These are phyloP conservation scores for Caenorhabditis tropicalis DNA, from an alignment of 1,140 invertebrate genomes.

Conservation along the genomic window DNA sequence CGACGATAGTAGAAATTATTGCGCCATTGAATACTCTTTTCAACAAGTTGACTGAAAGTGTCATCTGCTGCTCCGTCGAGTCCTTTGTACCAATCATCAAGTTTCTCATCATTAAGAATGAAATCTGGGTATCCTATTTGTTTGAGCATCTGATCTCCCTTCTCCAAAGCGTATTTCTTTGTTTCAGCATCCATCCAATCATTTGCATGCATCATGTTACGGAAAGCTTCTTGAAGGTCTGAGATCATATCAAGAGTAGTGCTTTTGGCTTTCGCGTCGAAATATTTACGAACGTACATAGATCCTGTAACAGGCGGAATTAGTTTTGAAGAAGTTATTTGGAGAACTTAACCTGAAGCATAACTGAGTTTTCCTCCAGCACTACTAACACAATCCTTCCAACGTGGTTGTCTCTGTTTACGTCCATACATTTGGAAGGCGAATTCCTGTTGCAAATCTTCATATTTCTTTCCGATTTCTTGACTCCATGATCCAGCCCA, in stretches of 20 bases:
- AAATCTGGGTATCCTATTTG: slow-evolving; percentile 75
- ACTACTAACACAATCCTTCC: slow-evolving; percentile 69
- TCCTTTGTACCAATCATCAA: slow-evolving; percentile 75
- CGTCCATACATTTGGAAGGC: slow-evolving; percentile 60
- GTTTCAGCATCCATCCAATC: slow-evolving; percentile 90
- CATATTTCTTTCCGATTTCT: slow-evolving; percentile 53
- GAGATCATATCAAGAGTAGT: slow-evolving; percentile 81
- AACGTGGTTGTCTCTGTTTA: slow-evolving; percentile 70
- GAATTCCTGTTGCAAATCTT: slow-evolving; percentile 59
- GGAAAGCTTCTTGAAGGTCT: slow-evolving; percentile 84
- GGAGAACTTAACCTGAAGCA: slow-evolving; percentile 74
- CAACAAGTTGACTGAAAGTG: slow-evolving; percentile 73
- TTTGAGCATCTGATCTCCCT: slow-evolving; percentile 55
- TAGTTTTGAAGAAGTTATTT: background rate
- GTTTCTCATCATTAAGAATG: slow-evolving; percentile 75
- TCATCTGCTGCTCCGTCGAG: slow-evolving; percentile 71
- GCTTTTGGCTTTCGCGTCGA: slow-evolving; percentile 68
- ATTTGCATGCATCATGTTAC: slow-evolving; percentile 83
- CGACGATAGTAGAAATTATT: slow-evolving; percentile 74
- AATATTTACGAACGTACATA: slow-evolving; percentile 45
- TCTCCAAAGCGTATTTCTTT: slow-evolving; percentile 74
- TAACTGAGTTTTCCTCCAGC: slow-evolving; percentile 73
- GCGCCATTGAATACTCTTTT: slow-evolving; percentile 73
- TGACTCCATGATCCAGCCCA: slow-evolving; percentile 45
- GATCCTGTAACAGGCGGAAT: background rate